Evolutionary conservation across 2,888 invertebrate species (phyloP), one percentile per base, ranked within the genome.

Genomic region (Sphaerophoria rueppellii): DNA sequence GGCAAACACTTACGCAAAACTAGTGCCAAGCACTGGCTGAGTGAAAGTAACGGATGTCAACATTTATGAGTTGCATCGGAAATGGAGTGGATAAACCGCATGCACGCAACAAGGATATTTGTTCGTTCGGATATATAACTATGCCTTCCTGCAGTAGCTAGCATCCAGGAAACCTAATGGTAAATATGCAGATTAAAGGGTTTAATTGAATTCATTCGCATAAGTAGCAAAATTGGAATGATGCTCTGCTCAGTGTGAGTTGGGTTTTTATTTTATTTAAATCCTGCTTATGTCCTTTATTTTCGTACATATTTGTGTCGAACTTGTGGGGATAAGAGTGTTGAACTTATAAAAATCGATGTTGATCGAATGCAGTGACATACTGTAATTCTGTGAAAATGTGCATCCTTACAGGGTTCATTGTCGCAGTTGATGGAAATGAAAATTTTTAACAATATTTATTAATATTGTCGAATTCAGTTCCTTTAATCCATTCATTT

Each of bases 1-100:
- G 6, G 12, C 11, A 32, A n/a, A 34, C 6, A 43, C 11, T 2
- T 37, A 24, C 60, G 4, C 40, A 40, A 16, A 4, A 16, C 16
- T 7, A 6, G 7, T 3, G 50, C 16, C 9, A 16, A 16, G 50
- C 16, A 2, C n/a, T 35, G 5, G 0, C 7, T 37, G 82, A 75
- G 82, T n/a, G n/a, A n/a, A n/a, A n/a, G n/a, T 75, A 83, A 79
- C 79, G 79, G 82, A 83, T 83, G 82, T 83, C 82, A 83, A 83
- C 79, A 75, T 79, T 83, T 83, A 83, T 83, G 82, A 83, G 82
- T 79, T 75, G 75, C 79, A 75, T 75, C 70, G 75, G 78, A 82
- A 82, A 78, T 82, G 74, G 78, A 78, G 82, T 82, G 78, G 67
- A 83, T 83, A 83, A 83, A 83, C 82, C 82, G 71, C 82, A 79